These are phyloP conservation scores for Sebastes matsubarae DNA, from an alignment of 2,797 vertebrate genomes.

Conservation along the genomic window DNA sequence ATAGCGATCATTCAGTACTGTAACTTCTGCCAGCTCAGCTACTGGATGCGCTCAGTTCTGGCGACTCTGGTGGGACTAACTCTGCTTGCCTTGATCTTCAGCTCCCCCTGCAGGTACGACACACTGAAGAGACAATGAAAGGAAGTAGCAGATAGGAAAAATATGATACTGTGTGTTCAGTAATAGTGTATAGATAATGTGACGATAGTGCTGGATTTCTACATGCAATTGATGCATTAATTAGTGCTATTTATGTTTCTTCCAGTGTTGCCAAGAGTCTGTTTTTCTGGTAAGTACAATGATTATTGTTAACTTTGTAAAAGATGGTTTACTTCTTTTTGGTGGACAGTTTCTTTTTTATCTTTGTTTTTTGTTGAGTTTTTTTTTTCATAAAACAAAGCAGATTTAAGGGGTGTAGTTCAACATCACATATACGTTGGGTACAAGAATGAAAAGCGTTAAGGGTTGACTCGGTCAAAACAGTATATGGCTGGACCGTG, in stretches of 20 bases:
- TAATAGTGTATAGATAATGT: not conserved
- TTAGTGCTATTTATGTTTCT: constrained; percentile 31
- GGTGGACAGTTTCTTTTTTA: no score
- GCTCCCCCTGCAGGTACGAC: constrained; percentile 83
- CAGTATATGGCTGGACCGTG: no score
- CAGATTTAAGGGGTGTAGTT: not conserved
- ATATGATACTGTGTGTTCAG: not conserved
- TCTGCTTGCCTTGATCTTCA: constrained; percentile 88
- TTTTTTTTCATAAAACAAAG: not conserved
- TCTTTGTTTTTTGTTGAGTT: no score
- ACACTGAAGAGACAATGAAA: not conserved
- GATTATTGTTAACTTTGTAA: not conserved
- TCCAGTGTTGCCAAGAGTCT: constrained; percentile 62
- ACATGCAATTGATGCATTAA: constrained; percentile 10
- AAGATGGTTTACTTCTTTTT: not conserved
- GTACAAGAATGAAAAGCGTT: not conserved
- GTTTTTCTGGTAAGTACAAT: constrained; percentile 64
- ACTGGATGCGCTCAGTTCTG: constrained; percentile 95
- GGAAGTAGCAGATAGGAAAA: not conserved
- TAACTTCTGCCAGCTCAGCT: constrained; percentile 99
- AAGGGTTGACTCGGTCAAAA: not conserved
- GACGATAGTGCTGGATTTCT: not conserved
- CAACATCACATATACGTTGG: not conserved
- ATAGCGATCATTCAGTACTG: constrained; percentile 96
- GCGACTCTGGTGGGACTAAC: constrained; percentile 89